These are phyloP conservation scores for Squalus acanthias DNA, from an alignment of 2,797 vertebrate species.

Conservation along the genomic window DNA sequence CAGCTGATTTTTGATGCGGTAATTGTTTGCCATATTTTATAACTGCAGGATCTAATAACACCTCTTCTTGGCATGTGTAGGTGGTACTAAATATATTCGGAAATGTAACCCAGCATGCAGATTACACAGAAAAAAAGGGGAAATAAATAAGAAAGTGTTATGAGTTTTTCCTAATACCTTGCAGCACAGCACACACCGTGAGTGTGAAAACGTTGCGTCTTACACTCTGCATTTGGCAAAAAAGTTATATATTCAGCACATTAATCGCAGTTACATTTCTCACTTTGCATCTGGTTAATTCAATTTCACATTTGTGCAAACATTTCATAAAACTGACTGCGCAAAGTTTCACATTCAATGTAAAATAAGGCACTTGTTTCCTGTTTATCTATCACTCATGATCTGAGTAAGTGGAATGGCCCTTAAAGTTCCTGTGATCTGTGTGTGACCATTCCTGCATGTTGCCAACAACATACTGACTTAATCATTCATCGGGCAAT, in stretches of 20 bases:
- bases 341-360: background rate
- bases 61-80: background rate
- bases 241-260: background rate
- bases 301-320: background rate
- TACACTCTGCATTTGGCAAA: background rate
- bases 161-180: background rate
- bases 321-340: background rate
- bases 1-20: constrained; percentile 20
- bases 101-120: background rate
- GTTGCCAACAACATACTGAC: background rate
- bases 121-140: background rate
- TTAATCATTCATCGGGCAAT: background rate
- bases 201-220: background rate
- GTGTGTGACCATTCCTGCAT: background rate
- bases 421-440: background rate
- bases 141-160: constrained; percentile 16
- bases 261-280: background rate
- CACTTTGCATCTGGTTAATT: background rate
- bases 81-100: background rate
- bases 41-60: background rate
- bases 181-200: background rate
- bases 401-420: background rate
- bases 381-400: background rate
- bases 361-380: background rate
- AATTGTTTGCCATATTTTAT: background rate